Evolutionary conservation across 2,797 vertebrate species (phyloP).

Genomic region (Fratercula arctica): DNA sequence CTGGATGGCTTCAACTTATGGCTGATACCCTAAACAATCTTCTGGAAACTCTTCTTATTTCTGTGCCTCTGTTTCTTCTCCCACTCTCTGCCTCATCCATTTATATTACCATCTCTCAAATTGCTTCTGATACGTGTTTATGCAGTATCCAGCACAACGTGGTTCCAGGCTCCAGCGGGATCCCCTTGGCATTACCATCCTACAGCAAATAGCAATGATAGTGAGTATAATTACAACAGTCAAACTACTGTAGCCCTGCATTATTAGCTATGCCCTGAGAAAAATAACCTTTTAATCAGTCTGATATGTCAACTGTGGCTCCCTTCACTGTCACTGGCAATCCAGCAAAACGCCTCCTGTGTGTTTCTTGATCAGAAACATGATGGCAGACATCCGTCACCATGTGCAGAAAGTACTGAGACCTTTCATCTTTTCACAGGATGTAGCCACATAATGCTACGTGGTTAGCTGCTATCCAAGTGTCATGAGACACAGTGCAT

Average conservation of each 20-base stretch:
- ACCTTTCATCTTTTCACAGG: neutral
- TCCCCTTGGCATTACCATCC: neutral
- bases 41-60: neutral
- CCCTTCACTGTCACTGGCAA: neutral
- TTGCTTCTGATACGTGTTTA: neutral
- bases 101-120: neutral
- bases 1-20: neutral
- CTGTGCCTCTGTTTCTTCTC: neutral
- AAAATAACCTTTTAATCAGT: neutral
- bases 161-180: neutral
- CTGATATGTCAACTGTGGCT: neutral
- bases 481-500: accelerated
- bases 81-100: neutral
- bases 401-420: neutral
- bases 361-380: neutral
- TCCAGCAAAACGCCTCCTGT: neutral
- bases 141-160: neutral
- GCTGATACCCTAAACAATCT: neutral
- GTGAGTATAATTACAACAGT: neutral
- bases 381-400: neutral
- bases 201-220: neutral
- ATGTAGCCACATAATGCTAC: neutral
- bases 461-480: neutral
- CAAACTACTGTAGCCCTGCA: neutral
- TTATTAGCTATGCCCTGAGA: neutral